phyloP scores from a whole-genome alignment of 2,113 vertebrate genomes.

The Cyprinus carpio region DNA sequence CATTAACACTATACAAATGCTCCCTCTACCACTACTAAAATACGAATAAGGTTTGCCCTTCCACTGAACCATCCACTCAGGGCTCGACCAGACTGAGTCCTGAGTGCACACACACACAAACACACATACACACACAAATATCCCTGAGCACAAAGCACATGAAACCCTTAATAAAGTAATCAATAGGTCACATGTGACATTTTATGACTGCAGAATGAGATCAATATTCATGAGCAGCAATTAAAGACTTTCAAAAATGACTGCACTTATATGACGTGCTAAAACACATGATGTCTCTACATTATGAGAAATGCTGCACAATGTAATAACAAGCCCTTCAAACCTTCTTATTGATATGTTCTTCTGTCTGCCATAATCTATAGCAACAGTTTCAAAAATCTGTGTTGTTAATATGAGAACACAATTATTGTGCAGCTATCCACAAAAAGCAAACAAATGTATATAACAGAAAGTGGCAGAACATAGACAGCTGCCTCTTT shows the following conservation, averaged over 20 bases:
- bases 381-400: background rate
- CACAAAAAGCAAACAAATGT: no score
- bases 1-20: slow-evolving; percentile 25
- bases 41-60: slow-evolving; percentile 38
- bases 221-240: background rate
- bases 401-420: background rate
- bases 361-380: no score
- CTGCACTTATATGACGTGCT: no score
- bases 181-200: background rate
- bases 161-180: background rate
- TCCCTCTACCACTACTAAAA: no score
- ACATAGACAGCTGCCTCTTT: slow-evolving; percentile 26
- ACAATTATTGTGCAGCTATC: background rate
- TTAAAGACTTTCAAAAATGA: background rate
- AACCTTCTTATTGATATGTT: background rate
- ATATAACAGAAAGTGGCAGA: slow-evolving; percentile 1
- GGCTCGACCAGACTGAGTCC: background rate
- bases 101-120: background rate
- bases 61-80: slow-evolving; percentile 1
- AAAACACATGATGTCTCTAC: background rate
- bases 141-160: background rate
- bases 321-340: background rate
- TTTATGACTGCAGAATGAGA: background rate
- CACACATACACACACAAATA: background rate
- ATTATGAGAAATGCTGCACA: background rate